Evolutionary conservation across 2,888 invertebrate species (phyloP), one percentile per base, ranked within the genome.

Genomic region (Boloria euphrosyne): DNA sequence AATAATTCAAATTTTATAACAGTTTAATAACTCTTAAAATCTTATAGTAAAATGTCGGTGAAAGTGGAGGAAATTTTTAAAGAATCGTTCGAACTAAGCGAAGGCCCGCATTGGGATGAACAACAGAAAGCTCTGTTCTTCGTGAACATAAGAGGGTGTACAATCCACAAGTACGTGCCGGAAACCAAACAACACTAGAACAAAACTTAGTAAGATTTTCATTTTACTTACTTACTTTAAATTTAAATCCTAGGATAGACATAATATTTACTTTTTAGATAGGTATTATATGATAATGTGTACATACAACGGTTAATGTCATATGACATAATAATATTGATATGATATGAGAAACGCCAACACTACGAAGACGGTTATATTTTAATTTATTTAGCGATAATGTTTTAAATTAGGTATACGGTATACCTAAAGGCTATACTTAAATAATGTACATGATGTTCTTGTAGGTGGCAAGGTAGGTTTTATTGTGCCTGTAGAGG

Each of bases 51-150:
- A 22, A 57, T 57, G 57, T 46, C 57, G 13, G 14, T 57, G 0
- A 18, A 57, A 57, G 46, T 57, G 22, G 57, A 57, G 46, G 27
- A 10, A 3, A n/a, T 57, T 27, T 46, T 57, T 13, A 46, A 27
- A 10, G 57, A 57, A 22, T 46, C 57, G 43, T 76, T 92, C 27
- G 72, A 85, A 58, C 81, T 95, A 69, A 95, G 95, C 53, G 95
- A 96, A 83, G 95, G 95, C 2, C 96, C 95, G 0, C 95, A 95
- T 78, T 96, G 96, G 95, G 94, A 95, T 78, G 89, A 87, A 16
- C 81, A 81, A 27, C 87, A 90, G 54, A 93, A 95, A 80, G 92
- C 92, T 31, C 86, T 96, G 31, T 95, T 92, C 84, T 95, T 92
- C 77, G 94, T 95, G 65, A 94, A 95, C 80, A 93, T 95, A 63